phyloP scores from a whole-genome alignment of 2,113 vertebrate genomes.

The Phyllostomus hastatus region DNA sequence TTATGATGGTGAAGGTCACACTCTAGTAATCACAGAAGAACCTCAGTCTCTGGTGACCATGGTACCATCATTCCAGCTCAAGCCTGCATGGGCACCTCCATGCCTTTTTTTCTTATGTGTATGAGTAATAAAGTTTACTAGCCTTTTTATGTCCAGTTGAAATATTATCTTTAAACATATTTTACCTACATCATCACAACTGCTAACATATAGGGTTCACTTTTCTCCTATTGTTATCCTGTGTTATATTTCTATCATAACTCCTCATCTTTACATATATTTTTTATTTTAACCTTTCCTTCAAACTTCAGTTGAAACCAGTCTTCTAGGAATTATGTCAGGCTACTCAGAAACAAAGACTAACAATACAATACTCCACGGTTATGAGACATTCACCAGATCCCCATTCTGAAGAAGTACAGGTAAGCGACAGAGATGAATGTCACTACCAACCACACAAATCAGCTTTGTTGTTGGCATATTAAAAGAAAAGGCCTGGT shows the following conservation, averaged over 20 bases:
- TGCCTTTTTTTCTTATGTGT: background rate
- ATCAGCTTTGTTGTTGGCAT: background rate
- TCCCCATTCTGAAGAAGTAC: background rate
- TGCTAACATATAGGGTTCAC: background rate
- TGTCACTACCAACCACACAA: background rate
- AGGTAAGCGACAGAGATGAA: background rate
- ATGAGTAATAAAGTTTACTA: background rate
- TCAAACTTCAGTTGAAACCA: slow-evolving; percentile 27
- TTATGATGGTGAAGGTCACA: background rate
- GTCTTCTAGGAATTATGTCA: slow-evolving; percentile 7
- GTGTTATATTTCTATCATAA: background rate
- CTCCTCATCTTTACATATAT: background rate
- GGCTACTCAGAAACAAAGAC: slow-evolving; percentile 14
- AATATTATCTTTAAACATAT: background rate
- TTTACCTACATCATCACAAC: background rate
- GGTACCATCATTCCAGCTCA: background rate
- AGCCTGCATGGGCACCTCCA: background rate
- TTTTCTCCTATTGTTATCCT: background rate
- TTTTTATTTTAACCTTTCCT: slow-evolving; percentile 29
- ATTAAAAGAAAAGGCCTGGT: background rate
- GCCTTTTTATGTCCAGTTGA: background rate
- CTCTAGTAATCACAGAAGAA: background rate
- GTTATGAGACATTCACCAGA: background rate
- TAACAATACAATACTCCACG: background rate
- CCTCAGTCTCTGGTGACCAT: background rate